phyloP scores from a whole-genome alignment of 2,113 vertebrate species.

The Erpornis zantholeuca region DNA sequence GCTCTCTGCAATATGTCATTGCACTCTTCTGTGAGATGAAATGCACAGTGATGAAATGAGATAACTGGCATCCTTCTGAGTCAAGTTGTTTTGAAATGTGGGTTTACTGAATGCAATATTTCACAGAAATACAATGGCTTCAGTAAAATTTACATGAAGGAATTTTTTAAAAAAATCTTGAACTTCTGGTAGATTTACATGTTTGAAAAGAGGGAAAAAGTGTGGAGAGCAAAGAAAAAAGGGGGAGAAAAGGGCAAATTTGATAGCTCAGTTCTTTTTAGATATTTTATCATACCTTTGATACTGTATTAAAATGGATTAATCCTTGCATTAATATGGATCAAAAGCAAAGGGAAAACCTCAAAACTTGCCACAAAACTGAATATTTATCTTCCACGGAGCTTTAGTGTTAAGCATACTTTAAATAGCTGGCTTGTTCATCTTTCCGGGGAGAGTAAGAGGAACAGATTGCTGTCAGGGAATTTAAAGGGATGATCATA shows the following conservation, averaged over 20 bases:
- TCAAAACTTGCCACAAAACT: not conserved
- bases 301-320: not conserved
- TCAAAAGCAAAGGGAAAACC: not conserved
- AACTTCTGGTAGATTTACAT: not conserved
- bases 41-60: not conserved
- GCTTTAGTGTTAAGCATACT: not conserved
- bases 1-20: not conserved
- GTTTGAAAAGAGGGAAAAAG: not conserved
- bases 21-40: not conserved
- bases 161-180: not conserved
- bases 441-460: not conserved
- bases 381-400: not conserved
- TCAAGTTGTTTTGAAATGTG: not conserved
- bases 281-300: not conserved
- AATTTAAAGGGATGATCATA: not conserved
- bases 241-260: not conserved
- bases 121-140: not conserved
- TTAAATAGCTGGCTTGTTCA: not conserved
- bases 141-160: not conserved
- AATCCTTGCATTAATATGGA: not conserved
- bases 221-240: not conserved
- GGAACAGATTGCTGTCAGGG: not conserved
- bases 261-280: not conserved
- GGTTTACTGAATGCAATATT: not conserved
- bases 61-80: not conserved